Evolutionary conservation across 2,113 vertebrate genomes (phyloP), one percentile per base, ranked within the genome.

Genomic region (Tympanuchus pallidicinctus): DNA sequence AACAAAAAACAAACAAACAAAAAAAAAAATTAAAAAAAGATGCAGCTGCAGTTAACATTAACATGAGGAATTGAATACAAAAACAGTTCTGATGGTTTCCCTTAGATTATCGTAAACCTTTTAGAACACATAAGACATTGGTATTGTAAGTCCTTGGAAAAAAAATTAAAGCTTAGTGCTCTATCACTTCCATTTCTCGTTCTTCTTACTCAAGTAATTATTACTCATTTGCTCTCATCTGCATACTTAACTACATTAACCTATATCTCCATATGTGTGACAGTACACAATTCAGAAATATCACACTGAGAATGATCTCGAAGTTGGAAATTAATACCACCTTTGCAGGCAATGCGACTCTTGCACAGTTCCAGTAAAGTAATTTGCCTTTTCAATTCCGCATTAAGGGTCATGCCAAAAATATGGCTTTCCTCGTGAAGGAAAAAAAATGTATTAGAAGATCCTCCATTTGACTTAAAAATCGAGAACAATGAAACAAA

Each of bases 31-130:
- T 54, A 27, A 56, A 28, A 54, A 42, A 79, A 52, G 19, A 56
- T 75, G 27, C 54, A 48, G 61, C n/a, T 82, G 47, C 57, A 96
- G 30, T 92, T 96, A 76, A 65, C 60, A 89, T 87, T 63, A 86
- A 73, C 71, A 6, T 45, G 40, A 94, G 30, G 82, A 18, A 76
- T 59, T 91, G 90, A 88, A 92, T 80, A 54, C 52, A 85, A 67
- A 60, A 75, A 57, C 72, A 13, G 71, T 73, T 27, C 38, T 84
- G 59, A 93, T 69, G 61, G 24, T 48, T 86, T 32, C 40, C 42
- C n/a, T 89, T 79, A 65, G 63, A 86, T 61, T 13, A 25, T 2
- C 64, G 38, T n/a, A 89, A 72, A 86, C 70, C 30, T 17, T 85
- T 38, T 40, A 77, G 61, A 88, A 38, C 12, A 54, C 9, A 10